Percentiles rank a stretch among this genome's conserved stretches.
These are phyloP conservation scores for Scleropages formosus DNA, from an alignment of 2,797 vertebrate genomes.

Conservation along the genomic window DNA sequence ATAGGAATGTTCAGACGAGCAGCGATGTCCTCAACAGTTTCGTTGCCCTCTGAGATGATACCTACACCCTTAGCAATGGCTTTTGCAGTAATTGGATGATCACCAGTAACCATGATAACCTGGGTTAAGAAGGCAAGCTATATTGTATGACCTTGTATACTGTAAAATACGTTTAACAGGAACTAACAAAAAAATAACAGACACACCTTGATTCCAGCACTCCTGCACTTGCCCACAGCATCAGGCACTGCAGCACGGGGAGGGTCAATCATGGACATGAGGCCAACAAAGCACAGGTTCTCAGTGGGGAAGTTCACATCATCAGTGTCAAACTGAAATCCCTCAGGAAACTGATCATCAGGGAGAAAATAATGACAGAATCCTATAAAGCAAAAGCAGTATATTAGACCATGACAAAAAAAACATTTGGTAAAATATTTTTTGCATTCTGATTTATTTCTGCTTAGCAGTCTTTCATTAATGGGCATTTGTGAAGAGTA, in stretches of 20 bases:
- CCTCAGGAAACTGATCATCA: constrained; percentile 77
- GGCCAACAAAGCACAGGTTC: constrained; percentile 78
- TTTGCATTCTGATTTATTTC: no score
- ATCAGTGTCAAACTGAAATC: constrained; percentile 78
- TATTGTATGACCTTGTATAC: background rate
- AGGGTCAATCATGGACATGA: constrained; percentile 86
- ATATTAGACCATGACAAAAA: no score
- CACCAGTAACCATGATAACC: constrained; percentile 88
- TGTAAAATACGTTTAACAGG: background rate
- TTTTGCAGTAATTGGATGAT: constrained; percentile 86
- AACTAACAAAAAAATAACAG: background rate
- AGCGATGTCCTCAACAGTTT: constrained; percentile 82
- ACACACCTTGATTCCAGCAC: constrained; percentile 81
- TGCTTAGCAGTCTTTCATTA: no score
- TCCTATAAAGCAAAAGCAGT: constrained; percentile 53
- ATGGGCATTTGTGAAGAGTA: no score
- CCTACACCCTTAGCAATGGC: constrained; percentile 86
- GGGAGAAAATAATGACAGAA: constrained; percentile 76
- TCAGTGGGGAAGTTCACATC: constrained; percentile 79
- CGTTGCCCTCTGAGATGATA: constrained; percentile 85
- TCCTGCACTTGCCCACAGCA: constrained; percentile 83
- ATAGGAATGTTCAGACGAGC: constrained; percentile 82
- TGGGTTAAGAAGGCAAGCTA: constrained; percentile 42
- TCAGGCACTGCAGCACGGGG: constrained; percentile 82
- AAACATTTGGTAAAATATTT: no score